phyloP scores from a whole-genome alignment of 2,113 vertebrate species.

The Gymnarchus niloticus region DNA sequence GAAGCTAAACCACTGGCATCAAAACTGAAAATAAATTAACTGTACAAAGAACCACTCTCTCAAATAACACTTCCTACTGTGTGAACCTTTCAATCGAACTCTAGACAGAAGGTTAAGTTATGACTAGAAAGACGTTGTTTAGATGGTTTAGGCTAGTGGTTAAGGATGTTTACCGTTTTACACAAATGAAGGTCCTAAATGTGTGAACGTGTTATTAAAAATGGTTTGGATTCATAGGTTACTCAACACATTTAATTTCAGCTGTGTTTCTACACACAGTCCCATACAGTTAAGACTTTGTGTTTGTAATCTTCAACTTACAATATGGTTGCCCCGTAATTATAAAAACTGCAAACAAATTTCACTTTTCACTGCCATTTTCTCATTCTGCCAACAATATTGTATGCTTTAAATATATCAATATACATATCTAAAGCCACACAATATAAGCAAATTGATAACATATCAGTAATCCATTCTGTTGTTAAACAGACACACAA shows the following conservation, averaged over 20 bases:
- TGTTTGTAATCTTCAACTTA: background rate
- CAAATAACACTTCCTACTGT: background rate
- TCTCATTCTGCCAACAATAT: background rate
- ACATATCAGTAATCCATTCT: background rate
- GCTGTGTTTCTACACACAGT: background rate
- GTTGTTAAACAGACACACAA: background rate
- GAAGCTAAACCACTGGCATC: background rate
- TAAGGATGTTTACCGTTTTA: conserved; percentile 10
- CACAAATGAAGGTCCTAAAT: background rate
- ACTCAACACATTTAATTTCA: background rate
- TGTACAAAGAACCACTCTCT: background rate
- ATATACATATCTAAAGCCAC: background rate
- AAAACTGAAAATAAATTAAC: background rate
- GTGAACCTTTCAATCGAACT: background rate
- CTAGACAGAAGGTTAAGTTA: background rate
- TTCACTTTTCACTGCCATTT: background rate
- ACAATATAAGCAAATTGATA: too few relatives aligned
- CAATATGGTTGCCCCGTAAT: background rate
- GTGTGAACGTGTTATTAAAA: background rate
- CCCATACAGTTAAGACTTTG: background rate
- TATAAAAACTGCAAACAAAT: background rate
- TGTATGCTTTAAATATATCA: background rate
- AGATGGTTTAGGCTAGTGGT: background rate
- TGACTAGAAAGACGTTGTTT: background rate
- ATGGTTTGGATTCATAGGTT: conserved; percentile 3